Percentiles rank a stretch among this genome's conserved stretches.
Conservation (phyloP, 2,797 vertebrate genomes). For the Gymnodraco acuticeps region DNA sequence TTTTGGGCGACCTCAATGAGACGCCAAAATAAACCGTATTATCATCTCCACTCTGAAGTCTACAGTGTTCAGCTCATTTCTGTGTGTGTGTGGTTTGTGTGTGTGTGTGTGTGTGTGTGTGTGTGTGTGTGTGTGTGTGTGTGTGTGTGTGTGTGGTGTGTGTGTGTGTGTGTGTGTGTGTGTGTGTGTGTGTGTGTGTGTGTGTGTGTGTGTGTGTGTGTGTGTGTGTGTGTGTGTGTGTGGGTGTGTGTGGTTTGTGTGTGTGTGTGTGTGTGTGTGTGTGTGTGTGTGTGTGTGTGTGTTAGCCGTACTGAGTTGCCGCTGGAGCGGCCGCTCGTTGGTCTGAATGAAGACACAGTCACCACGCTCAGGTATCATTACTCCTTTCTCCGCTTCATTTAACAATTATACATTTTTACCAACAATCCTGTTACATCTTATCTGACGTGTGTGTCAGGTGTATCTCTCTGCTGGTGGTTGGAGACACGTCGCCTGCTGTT, state of each 20-base stretch:
- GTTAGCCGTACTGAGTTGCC: slow-evolving; percentile 91
- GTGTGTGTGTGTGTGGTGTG: not conserved
- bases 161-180: not conserved
- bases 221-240: slow-evolving; percentile 11
- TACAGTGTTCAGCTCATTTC: too few species aligned
- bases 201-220: slow-evolving; percentile 2
- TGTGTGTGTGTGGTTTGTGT: too few species aligned
- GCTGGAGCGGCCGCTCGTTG: slow-evolving; percentile 90
- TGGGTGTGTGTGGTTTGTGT: slow-evolving; percentile 40
- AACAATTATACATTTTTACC: not conserved
- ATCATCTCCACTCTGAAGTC: too few species aligned
- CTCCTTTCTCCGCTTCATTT: not conserved
- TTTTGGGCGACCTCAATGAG: too few species aligned
- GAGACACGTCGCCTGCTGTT: slow-evolving; percentile 94
- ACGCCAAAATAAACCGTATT: too few species aligned
- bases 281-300: slow-evolving; percentile 21
- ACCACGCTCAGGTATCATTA: slow-evolving; percentile 89
- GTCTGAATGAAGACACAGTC: slow-evolving; percentile 85
- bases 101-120: too few species aligned
- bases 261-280: slow-evolving; percentile 1
- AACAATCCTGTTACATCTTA: too few species aligned
- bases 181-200: slow-evolving; percentile 4
- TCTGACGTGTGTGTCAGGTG: slow-evolving; percentile 82
- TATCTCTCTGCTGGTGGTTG: slow-evolving; percentile 92
- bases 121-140: too few species aligned